Evolutionary conservation across 2,888 invertebrate genomes (phyloP).

Genomic region (Phymatocera aterrima): DNA sequence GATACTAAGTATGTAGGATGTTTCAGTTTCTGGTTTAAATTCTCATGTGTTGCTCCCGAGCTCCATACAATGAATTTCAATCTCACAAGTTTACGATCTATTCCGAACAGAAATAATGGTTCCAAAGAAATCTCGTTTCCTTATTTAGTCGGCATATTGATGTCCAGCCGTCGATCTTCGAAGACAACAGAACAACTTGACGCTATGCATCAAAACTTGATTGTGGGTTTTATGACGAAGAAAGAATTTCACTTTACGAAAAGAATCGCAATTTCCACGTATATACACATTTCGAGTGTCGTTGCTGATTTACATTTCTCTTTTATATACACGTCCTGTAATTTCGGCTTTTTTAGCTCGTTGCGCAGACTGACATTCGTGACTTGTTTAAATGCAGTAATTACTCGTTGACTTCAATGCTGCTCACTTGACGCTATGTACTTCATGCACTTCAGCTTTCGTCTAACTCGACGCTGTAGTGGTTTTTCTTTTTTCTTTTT

Average conservation of each 20-base stretch:
- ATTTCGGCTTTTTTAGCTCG: not conserved
- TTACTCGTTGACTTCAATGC: conserved; percentile 15
- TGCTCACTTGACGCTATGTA: not conserved
- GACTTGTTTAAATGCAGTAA: not conserved
- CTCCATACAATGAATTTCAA: conserved; percentile 33
- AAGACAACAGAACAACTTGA: not conserved
- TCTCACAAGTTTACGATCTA: conserved; percentile 21
- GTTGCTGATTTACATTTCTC: conserved; percentile 2
- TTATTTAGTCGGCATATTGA: not conserved
- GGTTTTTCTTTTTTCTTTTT: not conserved
- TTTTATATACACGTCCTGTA: not conserved
- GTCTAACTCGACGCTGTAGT: not conserved
- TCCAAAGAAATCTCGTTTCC: not conserved
- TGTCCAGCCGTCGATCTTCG: not conserved
- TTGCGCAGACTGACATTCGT: not conserved
- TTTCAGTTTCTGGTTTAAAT: too few species aligned
- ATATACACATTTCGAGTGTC: not conserved
- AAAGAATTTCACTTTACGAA: too few species aligned
- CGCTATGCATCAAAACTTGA: not conserved
- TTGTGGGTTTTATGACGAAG: not conserved
- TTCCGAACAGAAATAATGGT: not conserved
- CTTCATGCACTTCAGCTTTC: not conserved
- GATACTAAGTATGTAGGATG: too few species aligned
- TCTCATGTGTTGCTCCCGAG: conserved; percentile 8
- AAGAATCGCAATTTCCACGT: too few species aligned